Base-by-base conservation (phyloP, 2,797 vertebrate species). In the Naso thynnoides region DNA sequence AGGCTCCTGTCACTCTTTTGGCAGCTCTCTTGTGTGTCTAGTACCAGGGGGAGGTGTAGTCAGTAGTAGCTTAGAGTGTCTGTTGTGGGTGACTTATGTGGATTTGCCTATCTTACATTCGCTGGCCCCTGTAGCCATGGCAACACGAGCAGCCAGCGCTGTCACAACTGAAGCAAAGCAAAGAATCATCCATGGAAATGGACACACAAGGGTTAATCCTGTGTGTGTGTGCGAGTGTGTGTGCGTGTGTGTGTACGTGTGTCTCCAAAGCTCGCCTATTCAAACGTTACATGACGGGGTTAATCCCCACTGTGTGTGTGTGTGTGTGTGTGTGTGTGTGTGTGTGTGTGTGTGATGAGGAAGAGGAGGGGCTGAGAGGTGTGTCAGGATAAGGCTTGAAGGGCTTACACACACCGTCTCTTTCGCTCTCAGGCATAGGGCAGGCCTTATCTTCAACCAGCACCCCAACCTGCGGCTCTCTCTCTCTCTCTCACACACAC, bases 151-250 rank as follows among this genome's bases (percentile, higher is more conserved):
- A 90, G 90, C 92, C 87, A 89, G 69, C 70, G 85, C 82, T 91
- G 91, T 91, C 89, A 92, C 86, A 87, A 90, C 78, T 77, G 57
- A 78, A 89, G 88, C 81, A 71, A 61, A 81, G 84, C 84, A 81
- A 88, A 92, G 90, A 91, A 90, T 89, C 88, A 88, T 78, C 87
- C 85, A 70, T 90, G 84, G 76, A 90, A 88, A 90, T 90, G 88
- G 90, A 91, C 91, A 87, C 88, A 89, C 82, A 91, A 88, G 90
- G 86, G 93, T 92, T 93, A 93, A 93, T 91, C 92, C 86, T 62
- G 58, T 81, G 81, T 81, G 69, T 76, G 77, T 57, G 73, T 59
- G 60, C 50, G 78, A 67, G 69, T 73, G 58, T 68, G 79, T 70
- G 65, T 72, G 66, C 60, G 48, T 44, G 66, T 64, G 61, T 31